Base-by-base conservation (phyloP, 2,797 vertebrate species). In the Microchirus variegatus region DNA sequence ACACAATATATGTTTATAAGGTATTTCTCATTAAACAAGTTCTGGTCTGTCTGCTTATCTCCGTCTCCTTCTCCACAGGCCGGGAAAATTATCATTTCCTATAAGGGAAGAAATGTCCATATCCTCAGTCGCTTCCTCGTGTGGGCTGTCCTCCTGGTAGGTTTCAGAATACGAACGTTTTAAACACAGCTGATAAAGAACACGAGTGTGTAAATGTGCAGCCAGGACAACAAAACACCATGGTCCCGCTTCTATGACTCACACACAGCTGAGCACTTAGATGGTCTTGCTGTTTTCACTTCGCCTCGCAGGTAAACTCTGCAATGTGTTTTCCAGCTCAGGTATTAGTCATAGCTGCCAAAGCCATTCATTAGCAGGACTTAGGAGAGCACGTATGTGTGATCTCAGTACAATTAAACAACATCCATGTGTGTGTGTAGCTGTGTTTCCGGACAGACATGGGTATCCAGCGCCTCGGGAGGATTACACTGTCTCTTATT, bases 101-200 rank as follows among this genome's bases (percentile, higher is more conserved):
- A 88, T 76, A 91, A 70, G 63, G 89, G 87, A 51, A 81, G 61
- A 59, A 90, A 85, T 52, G 0, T 79, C 72, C 87, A 78, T 36
- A 85, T 95, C 84, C 81, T 95, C 64, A 82, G 89, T 74, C 90
- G 94, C 61, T 95, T 94, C 87, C 78, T 94, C 2, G 83, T 88
- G 60, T 96, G 93, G 90, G 89, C 94, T 58, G 2, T 92, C 81
- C 51, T 95, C 67, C 88, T 96, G 94, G 94, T 96, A 91, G 16
- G 94, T 94, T 16, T 40, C 61, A 17, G 47, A n/a, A 36, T 13
- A 26, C 13, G 35, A 16, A 55, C 36, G 47, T 40, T 51, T 77
- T 53, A 60, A 55, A 56, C 52, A 57, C 36, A 63, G 31, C 41
- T 52, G 64, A 40, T 49, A 70, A 67, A 38, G 9, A 59, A 31